Base-by-base conservation (phyloP, 2,797 vertebrate species). In the Etheostoma nigrum region DNA sequence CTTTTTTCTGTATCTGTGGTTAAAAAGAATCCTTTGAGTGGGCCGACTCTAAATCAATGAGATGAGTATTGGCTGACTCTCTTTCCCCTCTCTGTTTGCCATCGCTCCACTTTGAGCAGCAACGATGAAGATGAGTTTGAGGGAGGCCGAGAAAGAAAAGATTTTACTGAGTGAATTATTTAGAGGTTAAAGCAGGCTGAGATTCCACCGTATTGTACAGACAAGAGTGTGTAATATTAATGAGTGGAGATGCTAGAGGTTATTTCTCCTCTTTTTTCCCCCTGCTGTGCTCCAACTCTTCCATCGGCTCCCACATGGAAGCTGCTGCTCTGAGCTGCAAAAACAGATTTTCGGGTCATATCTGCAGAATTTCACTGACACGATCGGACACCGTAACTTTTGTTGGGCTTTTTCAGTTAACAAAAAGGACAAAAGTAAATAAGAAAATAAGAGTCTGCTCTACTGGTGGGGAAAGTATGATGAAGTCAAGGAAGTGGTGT, bases 131-230 rank as follows among this genome's bases (percentile, higher is more conserved):
- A 83, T 1, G 40, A 53, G 62, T 55, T 78, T 58, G 11, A 72
- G 72, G 59, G 45, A 59, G 36, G 67, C 53, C 10, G 51, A 80
- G 85, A 82, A 77, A 89, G 83, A 82, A 87, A 81, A 75, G 82
- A 91, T 87, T 93, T 94, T 92, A 93, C 76, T 71, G 72, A 49
- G 85, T 95, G 66, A 94, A 95, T 95, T 83, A 94, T 95, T 94
- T 44, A 91, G 67, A 79, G 86, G 80, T 82, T 64, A 81, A 90
- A 84, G 81, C 77, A 77, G 82, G 86, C 92, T 86, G 89, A 94
- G 94, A 94, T 94, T 94, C 83, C 81, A 82, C 77, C 72, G 91
- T 89, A 90, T 91, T 93, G 89, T 89, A 85, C 74, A 79, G 92
- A 90, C 81, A 83, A 47, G 76, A 71, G 78, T 44, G 42, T 93